phyloP scores from a whole-genome alignment of 2,113 vertebrate species.

The Grus americana region DNA sequence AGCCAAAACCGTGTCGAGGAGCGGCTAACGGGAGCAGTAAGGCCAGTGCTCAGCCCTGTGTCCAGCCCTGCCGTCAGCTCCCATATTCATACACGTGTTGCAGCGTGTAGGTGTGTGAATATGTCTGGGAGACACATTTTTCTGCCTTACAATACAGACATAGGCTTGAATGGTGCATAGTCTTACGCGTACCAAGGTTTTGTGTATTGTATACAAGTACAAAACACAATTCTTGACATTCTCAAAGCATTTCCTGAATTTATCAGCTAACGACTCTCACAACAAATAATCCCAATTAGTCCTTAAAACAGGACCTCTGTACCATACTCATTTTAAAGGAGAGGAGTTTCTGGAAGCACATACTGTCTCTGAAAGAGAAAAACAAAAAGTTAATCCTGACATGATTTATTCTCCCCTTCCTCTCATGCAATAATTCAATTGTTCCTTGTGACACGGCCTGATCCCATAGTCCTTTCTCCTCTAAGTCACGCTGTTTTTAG shows the following conservation, averaged over 20 bases:
- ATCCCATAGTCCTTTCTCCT: background rate
- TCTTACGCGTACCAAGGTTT: background rate
- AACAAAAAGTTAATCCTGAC: background rate
- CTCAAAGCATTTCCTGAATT: background rate
- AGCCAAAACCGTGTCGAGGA: fast-evolving
- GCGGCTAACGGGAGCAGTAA: background rate
- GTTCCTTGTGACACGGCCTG: background rate
- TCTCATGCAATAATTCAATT: background rate
- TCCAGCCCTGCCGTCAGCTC: background rate
- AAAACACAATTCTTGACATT: background rate
- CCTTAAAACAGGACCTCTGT: background rate
- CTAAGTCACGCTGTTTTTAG: background rate
- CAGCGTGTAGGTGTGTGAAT: background rate
- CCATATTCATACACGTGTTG: background rate
- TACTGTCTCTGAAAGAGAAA: background rate
- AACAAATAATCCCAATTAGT: background rate
- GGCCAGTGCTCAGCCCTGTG: background rate
- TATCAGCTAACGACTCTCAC: background rate
- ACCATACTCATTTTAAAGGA: background rate
- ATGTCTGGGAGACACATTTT: background rate
- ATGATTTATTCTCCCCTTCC: background rate
- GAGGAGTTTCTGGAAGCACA: background rate
- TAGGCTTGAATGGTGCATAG: background rate
- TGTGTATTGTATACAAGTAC: background rate
- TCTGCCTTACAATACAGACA: background rate